Evolutionary conservation across 2,888 invertebrate species (phyloP), one percentile per base, ranked within the genome.

Genomic region (Drosophila mulleri): DNA sequence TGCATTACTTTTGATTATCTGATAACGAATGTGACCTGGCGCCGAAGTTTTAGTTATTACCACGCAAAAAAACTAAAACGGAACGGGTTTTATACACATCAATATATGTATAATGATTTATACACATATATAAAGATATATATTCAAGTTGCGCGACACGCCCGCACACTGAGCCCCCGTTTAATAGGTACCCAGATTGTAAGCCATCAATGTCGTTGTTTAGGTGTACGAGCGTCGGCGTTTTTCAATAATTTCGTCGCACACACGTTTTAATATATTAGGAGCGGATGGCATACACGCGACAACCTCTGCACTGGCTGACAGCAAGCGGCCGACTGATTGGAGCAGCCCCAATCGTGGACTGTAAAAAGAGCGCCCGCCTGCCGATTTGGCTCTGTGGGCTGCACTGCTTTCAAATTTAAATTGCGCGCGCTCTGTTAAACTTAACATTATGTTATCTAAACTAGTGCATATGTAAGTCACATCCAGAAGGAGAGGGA

Each of bases 261-360:
- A 67, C 86, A 86, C 86, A 86, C 82, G 86, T 74, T 83, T 74
- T n/a, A 60, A 42, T 66, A 77, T 57, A 59, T 67, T n/a, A 56
- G 60, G 62, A 39, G 73, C 71, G 63, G 35, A 57, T 50, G 48
- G 52, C 64, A 67, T 52, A 60, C 80, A 77, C 87, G 86, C 82
- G 86, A 74, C 83, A 68, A 81, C 82, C 54, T 78, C 87, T 72
- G 66, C 69, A 62, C 75, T 75, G 66, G 47, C 64, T 75, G 72
- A 87, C 67, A 75, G 82, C 78, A 70, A 73, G 52, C 68, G 65
- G 79, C 84, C 82, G 82, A 83, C 84, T 82, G 87, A 82, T 61
- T 79, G 70, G 59, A 63, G 67, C 80, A 70, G 63, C 48, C 35
- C 18, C 58, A 67, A 50, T n/a, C 54, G 53, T 29, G 7, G 37